Evolutionary conservation across 2,113 vertebrate genomes (phyloP).

Genomic region (Pollimyrus isidori): DNA sequence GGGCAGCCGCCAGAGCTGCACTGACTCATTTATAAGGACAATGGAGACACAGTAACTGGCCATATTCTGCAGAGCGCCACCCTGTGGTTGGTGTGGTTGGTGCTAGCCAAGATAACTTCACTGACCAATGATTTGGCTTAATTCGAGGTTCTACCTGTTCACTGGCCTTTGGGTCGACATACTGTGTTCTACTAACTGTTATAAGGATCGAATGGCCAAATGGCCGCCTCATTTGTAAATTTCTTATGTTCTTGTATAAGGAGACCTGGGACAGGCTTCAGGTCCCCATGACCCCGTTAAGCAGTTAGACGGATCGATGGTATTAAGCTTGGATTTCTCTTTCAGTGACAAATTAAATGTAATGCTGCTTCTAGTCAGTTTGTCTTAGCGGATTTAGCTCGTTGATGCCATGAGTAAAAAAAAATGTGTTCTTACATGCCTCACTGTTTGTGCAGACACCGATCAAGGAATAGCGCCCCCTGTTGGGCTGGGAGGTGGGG

Average conservation of each 20-base stretch:
- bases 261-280: neutral
- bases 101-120: neutral
- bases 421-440: neutral
- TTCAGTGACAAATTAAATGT: neutral
- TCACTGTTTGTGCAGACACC: conserved; percentile 9
- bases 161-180: neutral
- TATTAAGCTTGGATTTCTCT: neutral
- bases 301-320: neutral
- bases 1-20: conserved; percentile 23
- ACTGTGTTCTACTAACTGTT: neutral
- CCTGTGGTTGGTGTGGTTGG: neutral
- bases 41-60: conserved; percentile 35
- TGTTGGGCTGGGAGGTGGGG: conserved; percentile 1
- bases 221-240: too few species aligned
- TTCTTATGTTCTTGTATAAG: too few species aligned
- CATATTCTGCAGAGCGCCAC: neutral
- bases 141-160: neutral
- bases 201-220: neutral
- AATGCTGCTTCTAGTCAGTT: neutral
- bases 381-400: neutral
- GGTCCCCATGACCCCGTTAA: neutral
- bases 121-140: neutral
- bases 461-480: conserved; percentile 20
- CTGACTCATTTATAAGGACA: conserved; percentile 37
- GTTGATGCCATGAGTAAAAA: neutral